Conservation (phyloP, 2,113 vertebrate species). For the Salvelinus alpinus region DNA sequence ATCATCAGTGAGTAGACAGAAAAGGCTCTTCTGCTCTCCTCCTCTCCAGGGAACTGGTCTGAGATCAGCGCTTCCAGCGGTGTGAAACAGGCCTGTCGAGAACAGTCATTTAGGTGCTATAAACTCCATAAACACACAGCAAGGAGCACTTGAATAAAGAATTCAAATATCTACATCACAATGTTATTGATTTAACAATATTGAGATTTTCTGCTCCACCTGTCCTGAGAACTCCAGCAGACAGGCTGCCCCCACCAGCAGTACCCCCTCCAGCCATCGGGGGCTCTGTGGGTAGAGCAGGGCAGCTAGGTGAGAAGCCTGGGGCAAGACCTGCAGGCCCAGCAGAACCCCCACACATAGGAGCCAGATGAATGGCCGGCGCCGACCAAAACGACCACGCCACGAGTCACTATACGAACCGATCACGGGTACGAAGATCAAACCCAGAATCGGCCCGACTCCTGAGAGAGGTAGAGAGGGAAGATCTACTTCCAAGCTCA, state of each 20-base stretch:
- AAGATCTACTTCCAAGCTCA: no score
- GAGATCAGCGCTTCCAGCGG: conserved; percentile 84
- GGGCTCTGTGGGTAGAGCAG: conserved; percentile 55
- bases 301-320: conserved; percentile 68
- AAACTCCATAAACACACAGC: background rate
- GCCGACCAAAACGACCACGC: conserved; percentile 80
- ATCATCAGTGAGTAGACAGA: conserved; percentile 85
- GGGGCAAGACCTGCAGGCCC: conserved; percentile 81
- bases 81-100: conserved; percentile 83
- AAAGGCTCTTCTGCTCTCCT: conserved; percentile 81
- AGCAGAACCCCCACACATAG: conserved; percentile 82
- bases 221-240: conserved; percentile 82
- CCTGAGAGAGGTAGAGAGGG: conserved; percentile 58
- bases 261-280: conserved; percentile 73
- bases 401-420: conserved; percentile 83
- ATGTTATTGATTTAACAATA: background rate
- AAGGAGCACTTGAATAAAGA: background rate
- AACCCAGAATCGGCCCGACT: conserved; percentile 82
- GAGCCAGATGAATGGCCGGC: conserved; percentile 85
- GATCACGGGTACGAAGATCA: conserved; percentile 80
- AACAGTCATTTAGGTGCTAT: background rate
- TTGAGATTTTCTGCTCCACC: background rate
- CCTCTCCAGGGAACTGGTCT: conserved; percentile 81
- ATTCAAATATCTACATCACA: no score
- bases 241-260: conserved; percentile 79